Evolutionary conservation across 2,888 invertebrate genomes (phyloP).

Genomic region (Barypeithes pellucidus): DNA sequence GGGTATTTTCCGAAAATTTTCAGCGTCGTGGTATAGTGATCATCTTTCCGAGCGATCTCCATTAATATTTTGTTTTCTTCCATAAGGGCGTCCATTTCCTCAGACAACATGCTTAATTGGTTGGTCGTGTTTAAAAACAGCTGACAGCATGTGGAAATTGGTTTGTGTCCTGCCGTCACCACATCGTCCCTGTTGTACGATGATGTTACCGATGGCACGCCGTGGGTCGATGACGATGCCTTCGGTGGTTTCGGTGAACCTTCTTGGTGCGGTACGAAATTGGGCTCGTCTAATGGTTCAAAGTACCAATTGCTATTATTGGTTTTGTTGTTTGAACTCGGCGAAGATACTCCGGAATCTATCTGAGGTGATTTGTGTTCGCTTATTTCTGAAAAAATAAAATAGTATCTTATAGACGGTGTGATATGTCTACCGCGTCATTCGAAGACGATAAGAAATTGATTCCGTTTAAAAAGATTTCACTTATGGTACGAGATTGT

Average conservation of each 20-base stretch:
- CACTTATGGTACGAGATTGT: too few relatives aligned
- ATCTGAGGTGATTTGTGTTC: too few relatives aligned
- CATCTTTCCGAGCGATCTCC: conserved; percentile 28
- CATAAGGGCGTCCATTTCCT: conserved; percentile 16
- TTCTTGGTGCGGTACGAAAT: too few relatives aligned
- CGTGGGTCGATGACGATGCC: background rate
- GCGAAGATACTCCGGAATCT: background rate
- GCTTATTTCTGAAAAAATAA: conserved; percentile 1
- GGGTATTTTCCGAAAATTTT: conserved; percentile 36
- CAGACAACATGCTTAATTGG: background rate
- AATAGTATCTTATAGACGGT: too few relatives aligned
- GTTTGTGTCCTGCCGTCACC: background rate
- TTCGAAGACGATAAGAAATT: too few relatives aligned
- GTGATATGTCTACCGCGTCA: too few relatives aligned
- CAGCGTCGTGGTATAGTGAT: conserved; percentile 16
- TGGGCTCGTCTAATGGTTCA: background rate
- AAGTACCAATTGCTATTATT: conserved; percentile 1
- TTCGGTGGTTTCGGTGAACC: background rate
- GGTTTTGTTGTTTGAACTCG: too few relatives aligned
- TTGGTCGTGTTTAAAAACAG: conserved; percentile 21
- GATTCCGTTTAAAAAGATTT: too few relatives aligned
- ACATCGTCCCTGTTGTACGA: background rate
- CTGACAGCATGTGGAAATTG: conserved; percentile 32
- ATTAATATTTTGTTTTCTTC: conserved; percentile 38
- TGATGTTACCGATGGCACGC: background rate